These are phyloP conservation scores for Morpho deidamia DNA, from an alignment of 2,888 invertebrate genomes.

Conservation along the genomic window DNA sequence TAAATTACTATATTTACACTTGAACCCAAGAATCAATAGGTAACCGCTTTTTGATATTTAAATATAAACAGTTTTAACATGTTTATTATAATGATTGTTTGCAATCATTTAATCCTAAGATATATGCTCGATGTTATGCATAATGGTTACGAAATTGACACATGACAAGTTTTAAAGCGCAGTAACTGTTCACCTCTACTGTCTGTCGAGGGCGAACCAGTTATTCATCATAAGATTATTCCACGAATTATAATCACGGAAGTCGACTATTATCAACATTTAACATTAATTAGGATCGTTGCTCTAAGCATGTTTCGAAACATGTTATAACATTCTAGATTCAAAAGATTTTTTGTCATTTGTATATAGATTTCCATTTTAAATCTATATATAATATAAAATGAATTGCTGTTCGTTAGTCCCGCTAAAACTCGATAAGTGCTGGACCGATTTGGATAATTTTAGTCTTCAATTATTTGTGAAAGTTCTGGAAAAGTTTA, in stretches of 20 bases:
- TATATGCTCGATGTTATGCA: not conserved
- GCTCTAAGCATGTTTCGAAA: not conserved
- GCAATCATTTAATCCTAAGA: not conserved
- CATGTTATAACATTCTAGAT: not conserved
- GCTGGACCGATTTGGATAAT: too few relatives aligned
- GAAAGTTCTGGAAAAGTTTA: too few relatives aligned
- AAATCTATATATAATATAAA: too few relatives aligned
- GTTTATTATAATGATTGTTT: not conserved
- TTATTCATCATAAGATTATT: slow-evolving; percentile 1
- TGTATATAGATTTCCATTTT: too few relatives aligned
- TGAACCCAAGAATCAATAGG: too few relatives aligned
- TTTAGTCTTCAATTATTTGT: too few relatives aligned
- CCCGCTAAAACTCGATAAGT: too few relatives aligned
- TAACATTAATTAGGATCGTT: not conserved
- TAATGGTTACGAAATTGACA: not conserved
- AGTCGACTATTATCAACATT: not conserved
- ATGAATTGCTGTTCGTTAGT: too few relatives aligned
- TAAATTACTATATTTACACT: too few relatives aligned
- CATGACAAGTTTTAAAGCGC: slow-evolving; percentile 1
- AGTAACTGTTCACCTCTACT: not conserved
- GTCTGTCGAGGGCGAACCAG: slow-evolving; percentile 1
- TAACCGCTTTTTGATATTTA: too few relatives aligned
- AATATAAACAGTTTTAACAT: not conserved
- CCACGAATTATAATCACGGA: not conserved
- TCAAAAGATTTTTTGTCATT: too few relatives aligned